Conservation (phyloP, 2,797 vertebrate genomes). For the Enteromius anoplus region DNA sequence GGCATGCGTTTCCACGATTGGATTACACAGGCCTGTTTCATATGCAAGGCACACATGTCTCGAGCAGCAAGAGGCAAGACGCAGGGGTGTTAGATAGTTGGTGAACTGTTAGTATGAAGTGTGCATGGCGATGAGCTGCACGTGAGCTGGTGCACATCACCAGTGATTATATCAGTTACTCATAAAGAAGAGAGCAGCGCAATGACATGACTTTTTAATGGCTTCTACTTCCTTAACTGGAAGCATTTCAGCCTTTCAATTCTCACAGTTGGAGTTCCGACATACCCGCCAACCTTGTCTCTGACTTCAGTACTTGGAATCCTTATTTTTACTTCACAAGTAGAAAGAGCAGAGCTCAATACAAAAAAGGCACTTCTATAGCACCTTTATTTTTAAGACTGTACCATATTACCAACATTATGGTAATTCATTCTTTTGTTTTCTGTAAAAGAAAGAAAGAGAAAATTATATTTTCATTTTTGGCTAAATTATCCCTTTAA, state of each 20-base stretch:
- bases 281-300: constrained; percentile 47
- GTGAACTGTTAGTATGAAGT: constrained; percentile 32
- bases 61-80: constrained; percentile 17
- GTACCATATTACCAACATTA: not conserved
- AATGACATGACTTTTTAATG: constrained; percentile 25
- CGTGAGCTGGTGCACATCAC: constrained; percentile 10
- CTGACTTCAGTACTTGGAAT: constrained; percentile 50
- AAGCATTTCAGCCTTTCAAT: constrained; percentile 40
- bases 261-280: constrained; percentile 20
- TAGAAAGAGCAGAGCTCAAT: constrained; percentile 17
- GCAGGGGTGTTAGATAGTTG: constrained; percentile 23
- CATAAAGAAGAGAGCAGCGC: constrained; percentile 1
- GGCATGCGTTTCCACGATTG: constrained; percentile 23
- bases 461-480: not conserved
- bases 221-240: constrained; percentile 33
- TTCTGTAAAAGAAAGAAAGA: constrained; percentile 5
- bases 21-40: constrained; percentile 37
- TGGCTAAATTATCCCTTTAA: not conserved
- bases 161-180: constrained; percentile 46
- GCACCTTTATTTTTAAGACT: too few relatives aligned
- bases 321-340: constrained; percentile 13
- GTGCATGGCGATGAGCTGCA: constrained; percentile 27
- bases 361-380: too few relatives aligned
- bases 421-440: constrained; percentile 5
- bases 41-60: constrained; percentile 33